phyloP scores from a whole-genome alignment of 1,140 invertebrate genomes.

The Globodera rostochiensis region DNA sequence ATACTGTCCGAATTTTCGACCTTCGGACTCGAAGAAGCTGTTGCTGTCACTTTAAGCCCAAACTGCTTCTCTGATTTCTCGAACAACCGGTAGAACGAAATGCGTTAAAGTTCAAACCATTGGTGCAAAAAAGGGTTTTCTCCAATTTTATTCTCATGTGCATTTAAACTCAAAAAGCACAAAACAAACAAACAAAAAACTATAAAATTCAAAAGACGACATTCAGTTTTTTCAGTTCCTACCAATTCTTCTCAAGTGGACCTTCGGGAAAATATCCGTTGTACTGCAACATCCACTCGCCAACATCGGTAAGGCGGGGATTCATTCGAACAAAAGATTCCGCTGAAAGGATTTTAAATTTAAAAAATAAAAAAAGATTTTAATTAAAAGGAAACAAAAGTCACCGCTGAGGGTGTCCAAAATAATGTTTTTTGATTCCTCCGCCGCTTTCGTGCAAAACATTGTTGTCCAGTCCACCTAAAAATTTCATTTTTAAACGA shows the following conservation, averaged over 20 bases:
- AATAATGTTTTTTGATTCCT: conserved; percentile 42
- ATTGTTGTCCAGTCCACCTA: conserved; percentile 54
- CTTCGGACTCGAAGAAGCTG: no score
- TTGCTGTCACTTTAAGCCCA: no score
- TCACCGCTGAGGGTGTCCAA: conserved; percentile 27
- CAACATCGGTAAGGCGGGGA: conserved; percentile 49
- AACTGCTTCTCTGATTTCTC: no score
- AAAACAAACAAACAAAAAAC: no score
- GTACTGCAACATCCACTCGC: conserved; percentile 52
- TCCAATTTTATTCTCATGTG: no score
- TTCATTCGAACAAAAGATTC: conserved; percentile 41
- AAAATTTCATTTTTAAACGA: neutral
- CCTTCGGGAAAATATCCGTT: conserved; percentile 60
- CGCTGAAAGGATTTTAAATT: neutral
- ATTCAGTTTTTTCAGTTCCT: neutral
- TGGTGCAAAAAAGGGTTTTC: neutral
- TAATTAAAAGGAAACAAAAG: conserved; percentile 29
- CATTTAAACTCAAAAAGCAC: no score
- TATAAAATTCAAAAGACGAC: no score
- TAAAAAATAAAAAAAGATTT: neutral
- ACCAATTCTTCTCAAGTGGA: conserved; percentile 62
- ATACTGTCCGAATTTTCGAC: no score
- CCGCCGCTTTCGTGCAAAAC: conserved; percentile 43
- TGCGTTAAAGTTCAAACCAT: neutral
- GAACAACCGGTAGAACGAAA: neutral